These are phyloP conservation scores for Agrypnus murinus DNA, from an alignment of 2,888 invertebrate genomes.

Conservation along the genomic window DNA sequence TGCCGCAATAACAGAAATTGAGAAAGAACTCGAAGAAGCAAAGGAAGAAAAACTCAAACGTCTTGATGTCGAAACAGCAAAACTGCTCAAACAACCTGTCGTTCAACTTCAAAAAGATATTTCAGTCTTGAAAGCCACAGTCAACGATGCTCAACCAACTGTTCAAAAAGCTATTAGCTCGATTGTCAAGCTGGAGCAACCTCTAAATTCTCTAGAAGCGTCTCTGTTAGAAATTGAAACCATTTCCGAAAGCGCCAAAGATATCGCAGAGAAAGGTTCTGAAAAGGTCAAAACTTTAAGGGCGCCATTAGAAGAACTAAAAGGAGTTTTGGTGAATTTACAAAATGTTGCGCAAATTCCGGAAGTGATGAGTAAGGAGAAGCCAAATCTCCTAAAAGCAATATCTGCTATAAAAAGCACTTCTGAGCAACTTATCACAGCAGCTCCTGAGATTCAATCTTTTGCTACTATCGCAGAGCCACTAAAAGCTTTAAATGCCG, in stretches of 20 bases:
- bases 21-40: not conserved
- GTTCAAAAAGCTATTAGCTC: not conserved
- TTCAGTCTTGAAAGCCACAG: not conserved
- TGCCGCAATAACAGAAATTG: not conserved
- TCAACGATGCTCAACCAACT: not conserved
- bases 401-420: slow-evolving; percentile 41
- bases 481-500: slow-evolving; percentile 13
- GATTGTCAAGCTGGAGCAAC: not conserved
- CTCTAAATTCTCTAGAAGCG: not conserved
- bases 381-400: slow-evolving; percentile 52
- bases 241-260: not conserved
- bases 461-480: not conserved
- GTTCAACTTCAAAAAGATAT: not conserved
- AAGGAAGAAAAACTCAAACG: slow-evolving; percentile 3
- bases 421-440: not conserved
- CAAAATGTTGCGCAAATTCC: slow-evolving; percentile 15
- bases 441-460: not conserved
- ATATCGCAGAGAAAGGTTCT: not conserved
- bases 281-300: not conserved
- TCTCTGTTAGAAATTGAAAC: not conserved
- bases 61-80: slow-evolving; percentile 1
- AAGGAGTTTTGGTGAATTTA: not conserved
- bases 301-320: not conserved
- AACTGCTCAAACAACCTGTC: slow-evolving; percentile 6
- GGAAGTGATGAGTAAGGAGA: slow-evolving; percentile 29